phyloP scores from a whole-genome alignment of 2,888 invertebrate genomes.

The Rhyacophila evoluta region DNA sequence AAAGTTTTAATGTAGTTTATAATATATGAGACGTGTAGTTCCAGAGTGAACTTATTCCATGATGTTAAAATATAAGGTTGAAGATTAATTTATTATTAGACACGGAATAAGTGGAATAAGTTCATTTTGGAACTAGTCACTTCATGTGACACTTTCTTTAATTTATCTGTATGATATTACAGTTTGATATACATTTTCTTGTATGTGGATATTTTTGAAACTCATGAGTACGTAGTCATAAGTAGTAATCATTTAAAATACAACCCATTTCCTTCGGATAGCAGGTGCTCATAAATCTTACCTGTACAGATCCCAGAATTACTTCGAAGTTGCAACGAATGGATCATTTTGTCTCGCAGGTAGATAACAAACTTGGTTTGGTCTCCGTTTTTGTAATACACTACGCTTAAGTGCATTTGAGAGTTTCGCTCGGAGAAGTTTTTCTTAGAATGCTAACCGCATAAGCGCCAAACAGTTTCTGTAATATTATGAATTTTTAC shows the following conservation, averaged over 20 bases:
- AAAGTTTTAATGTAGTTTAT: no score
- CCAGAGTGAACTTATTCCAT: no score
- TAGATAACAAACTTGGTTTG: constrained; percentile 51
- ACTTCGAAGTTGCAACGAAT: constrained; percentile 49
- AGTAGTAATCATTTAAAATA: neutral
- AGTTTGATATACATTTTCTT: no score
- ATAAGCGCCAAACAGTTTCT: constrained; percentile 47
- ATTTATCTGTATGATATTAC: no score
- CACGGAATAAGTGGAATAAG: no score
- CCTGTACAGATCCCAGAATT: constrained; percentile 44
- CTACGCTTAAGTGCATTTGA: constrained; percentile 53
- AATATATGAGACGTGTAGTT: no score
- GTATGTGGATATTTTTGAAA: no score
- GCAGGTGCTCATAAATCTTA: constrained; percentile 52
- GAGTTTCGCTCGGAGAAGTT: constrained; percentile 47
- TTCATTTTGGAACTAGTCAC: no score
- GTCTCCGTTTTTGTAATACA: constrained; percentile 47
- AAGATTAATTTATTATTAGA: no score
- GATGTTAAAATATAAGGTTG: no score
- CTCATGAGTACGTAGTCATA: neutral
- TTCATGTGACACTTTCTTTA: no score
- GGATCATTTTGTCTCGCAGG: constrained; percentile 54
- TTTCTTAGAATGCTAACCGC: constrained; percentile 47
- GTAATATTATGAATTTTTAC: constrained; percentile 40
- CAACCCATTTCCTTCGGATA: constrained; percentile 35